Evolutionary conservation across 2,113 vertebrate genomes (phyloP), one percentile per base, ranked within the genome.

Genomic region (Megaceryle torquata): DNA sequence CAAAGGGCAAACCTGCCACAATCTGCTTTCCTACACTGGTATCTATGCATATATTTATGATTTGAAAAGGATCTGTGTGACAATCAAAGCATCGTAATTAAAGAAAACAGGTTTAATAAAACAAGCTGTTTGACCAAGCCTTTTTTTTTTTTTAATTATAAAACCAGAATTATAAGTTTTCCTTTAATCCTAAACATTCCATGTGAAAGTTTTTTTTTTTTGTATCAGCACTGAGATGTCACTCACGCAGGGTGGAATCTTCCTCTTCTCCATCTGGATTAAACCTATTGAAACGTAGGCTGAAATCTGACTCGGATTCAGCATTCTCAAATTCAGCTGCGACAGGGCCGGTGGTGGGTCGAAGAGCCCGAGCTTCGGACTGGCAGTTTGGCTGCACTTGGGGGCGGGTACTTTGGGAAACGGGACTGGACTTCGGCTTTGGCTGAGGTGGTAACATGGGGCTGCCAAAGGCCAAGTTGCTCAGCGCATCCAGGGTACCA

Each of bases 401-500:
- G 61, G 91, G 54, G 5, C 95, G 97, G 44, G 94, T 89, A 13
- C 94, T 92, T 75, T 97, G 98, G 31, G 98, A 96, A 69, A 96
- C 89, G 0, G 98, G 97, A 92, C 98, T 98, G 95, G 97, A 89
- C 74, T 98, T 98, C 37, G 97, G 89, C 93, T 98, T 99, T 5
- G 98, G 95, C 33, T 97, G 98, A 51, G 97, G 96, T 24, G 98
- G 95, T 43, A 99, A 83, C 35, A 98, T 86, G 24, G 99, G 98
- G 91, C 97, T 98, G 90, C 97, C 70, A 25, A 99, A 98, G 88
- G 98, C 98, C 86, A 99, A 97, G 95, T 97, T 99, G 96, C 99
- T 98, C 91, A 99, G 96, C 72, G 99, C 99, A 48, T 99, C 99
- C 96, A 99, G 97, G 72, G 99, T 99, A 79, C 99, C 99, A 53